Conservation (phyloP, 2,113 vertebrate genomes). For the Pedionomus torquatus region DNA sequence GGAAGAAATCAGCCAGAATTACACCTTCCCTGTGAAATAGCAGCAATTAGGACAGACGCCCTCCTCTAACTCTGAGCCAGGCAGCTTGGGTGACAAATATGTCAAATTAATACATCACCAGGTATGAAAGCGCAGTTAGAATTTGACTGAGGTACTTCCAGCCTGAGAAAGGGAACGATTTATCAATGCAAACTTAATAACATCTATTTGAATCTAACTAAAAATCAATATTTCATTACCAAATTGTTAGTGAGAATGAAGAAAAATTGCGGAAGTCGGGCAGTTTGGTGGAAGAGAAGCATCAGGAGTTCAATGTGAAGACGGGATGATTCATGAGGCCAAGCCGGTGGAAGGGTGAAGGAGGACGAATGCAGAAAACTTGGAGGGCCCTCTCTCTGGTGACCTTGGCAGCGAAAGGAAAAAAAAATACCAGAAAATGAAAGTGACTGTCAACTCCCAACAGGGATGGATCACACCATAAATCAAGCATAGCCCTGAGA, state of each 20-base stretch:
- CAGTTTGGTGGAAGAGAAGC: conserved; percentile 89
- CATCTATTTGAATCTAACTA: conserved; percentile 99
- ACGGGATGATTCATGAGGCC: conserved; percentile 99
- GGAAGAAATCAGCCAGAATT: conserved; percentile 51
- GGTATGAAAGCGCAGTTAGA: conserved; percentile 84
- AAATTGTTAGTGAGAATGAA: conserved; percentile 99
- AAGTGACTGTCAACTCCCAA: conserved; percentile 90
- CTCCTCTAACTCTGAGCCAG: conserved; percentile 65
- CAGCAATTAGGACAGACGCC: conserved; percentile 66
- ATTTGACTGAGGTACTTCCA: conserved; percentile 91
- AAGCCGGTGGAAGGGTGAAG: conserved; percentile 79
- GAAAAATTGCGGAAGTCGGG: conserved; percentile 98
- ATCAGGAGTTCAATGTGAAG: conserved; percentile 93
- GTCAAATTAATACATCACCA: conserved; percentile 87
- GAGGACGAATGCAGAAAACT: conserved; percentile 83
- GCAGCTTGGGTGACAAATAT: conserved; percentile 77
- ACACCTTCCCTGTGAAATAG: conserved; percentile 57
- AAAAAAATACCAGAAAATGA: conserved; percentile 86
- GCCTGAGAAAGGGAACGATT: conserved; percentile 90
- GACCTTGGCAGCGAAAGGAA: conserved; percentile 88
- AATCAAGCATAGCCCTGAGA: conserved; percentile 80
- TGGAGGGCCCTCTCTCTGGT: conserved; percentile 82
- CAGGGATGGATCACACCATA: conserved; percentile 86
- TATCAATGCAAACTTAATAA: conserved; percentile 99
- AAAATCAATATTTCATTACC: conserved; percentile 99